Percentiles rank a stretch among this genome's conserved stretches.
phyloP scores from a whole-genome alignment of 2,888 invertebrate species.

The Lampropteryx suffumata region DNA sequence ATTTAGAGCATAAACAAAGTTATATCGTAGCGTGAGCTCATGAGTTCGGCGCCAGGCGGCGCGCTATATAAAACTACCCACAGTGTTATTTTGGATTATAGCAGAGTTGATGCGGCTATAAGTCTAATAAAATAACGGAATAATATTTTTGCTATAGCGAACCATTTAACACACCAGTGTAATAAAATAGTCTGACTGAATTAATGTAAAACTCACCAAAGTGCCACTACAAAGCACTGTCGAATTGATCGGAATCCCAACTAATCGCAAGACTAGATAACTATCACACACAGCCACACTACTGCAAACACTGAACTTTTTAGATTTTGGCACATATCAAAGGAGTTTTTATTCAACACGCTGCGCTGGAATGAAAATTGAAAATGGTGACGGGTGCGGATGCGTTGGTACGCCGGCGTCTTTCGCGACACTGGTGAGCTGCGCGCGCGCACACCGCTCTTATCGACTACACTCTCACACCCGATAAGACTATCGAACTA shows the following conservation, averaged over 20 bases:
- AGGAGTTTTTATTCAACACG: constrained; percentile 53
- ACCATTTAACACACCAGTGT: constrained; percentile 1
- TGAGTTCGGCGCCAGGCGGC: not conserved
- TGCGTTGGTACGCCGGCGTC: constrained; percentile 59
- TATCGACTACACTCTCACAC: constrained; percentile 66
- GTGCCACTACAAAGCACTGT: constrained; percentile 17
- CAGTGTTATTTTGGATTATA: constrained; percentile 38
- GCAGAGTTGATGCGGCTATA: constrained; percentile 32
- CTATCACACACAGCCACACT: constrained; percentile 59
- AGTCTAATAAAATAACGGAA: constrained; percentile 19
- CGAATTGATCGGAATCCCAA: constrained; percentile 40
- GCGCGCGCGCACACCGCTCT: constrained; percentile 58
- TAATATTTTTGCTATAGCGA: constrained; percentile 17
- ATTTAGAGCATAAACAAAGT: too few relatives aligned
- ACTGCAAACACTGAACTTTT: constrained; percentile 62
- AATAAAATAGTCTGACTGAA: constrained; percentile 14
- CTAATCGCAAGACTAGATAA: constrained; percentile 42
- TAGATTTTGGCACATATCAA: constrained; percentile 55
- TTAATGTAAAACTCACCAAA: constrained; percentile 28
- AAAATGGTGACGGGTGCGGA: constrained; percentile 31
- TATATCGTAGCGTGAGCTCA: not conserved
- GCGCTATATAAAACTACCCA: constrained; percentile 18
- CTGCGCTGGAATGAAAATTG: constrained; percentile 33
- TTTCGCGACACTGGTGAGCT: constrained; percentile 59
- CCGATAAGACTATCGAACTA: constrained; percentile 65